Evolutionary conservation across 1,140 invertebrate species (phyloP), one percentile per base, ranked within the genome.

Genomic region (Zelostemma sp.): DNA sequence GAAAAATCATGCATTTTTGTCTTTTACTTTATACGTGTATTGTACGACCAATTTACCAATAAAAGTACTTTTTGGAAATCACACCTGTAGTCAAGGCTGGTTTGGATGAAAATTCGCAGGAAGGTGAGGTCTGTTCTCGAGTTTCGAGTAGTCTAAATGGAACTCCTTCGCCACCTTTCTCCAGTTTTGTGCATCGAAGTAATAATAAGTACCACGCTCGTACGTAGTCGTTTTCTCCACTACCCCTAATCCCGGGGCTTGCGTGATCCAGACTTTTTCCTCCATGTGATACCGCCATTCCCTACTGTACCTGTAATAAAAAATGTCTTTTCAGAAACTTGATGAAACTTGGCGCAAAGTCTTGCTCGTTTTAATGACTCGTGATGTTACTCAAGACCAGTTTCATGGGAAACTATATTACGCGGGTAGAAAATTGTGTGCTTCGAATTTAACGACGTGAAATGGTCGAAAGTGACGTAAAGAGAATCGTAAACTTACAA

Each of bases 201-300:
- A 98, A 88, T 97, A 98, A 87, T 99, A 99, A 71, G 96, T 98
- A 86, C 97, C 97, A 77, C 96, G 90, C 88, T 99, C 97, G 86
- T 97, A 99, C 67, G 93, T 95, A 66, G 90, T 90, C 69, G 96
- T 97, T 87, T 99, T 99, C 85, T 99, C 95, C 64, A 94, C 89
- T 68, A 95, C 92, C 65, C 92, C 92, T 86, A 95, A 91, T 68
- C 96, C 96, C 58, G 95, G 96, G 73, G 96, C 96, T 87, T 98
- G 92, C 70, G 97, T 99, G 84, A 99, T 96, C 98, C 98, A 99
- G 72, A 99, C 94, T 85, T 97, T 95, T 84, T 99, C 97, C 80
- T 98, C 97, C 88, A 95, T 99, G 85, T 99, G 97, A 89, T 97
- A 99, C 86, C 98, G 90, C 98, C 98, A 99, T 79, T 99, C 97